Evolutionary conservation across 2,113 vertebrate genomes (phyloP).

Genomic region (Oriolus oriolus): DNA sequence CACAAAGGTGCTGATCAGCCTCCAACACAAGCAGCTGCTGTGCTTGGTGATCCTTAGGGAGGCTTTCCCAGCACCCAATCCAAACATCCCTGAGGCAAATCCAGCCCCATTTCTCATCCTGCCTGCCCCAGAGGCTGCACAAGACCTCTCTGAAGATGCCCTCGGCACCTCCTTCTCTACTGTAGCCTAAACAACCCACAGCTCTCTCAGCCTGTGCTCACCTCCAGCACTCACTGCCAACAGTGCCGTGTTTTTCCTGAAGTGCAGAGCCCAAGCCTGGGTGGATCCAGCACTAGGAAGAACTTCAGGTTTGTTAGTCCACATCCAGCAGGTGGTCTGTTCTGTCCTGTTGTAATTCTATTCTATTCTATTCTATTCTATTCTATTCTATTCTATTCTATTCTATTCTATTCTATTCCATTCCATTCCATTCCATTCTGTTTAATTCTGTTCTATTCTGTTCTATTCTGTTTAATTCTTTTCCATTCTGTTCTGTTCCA

Average conservation of each 20-base stretch:
- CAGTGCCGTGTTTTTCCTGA: not conserved
- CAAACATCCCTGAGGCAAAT: not conserved
- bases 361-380: not conserved
- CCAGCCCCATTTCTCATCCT: not conserved
- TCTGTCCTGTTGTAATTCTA: too few relatives aligned
- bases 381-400: not conserved
- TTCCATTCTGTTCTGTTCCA: fast-evolving
- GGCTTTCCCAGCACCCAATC: not conserved
- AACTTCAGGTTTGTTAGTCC: not conserved
- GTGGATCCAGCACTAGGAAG: not conserved
- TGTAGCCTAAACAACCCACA: not conserved
- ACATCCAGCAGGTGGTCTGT: not conserved
- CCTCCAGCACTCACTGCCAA: not conserved
- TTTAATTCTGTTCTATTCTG: not conserved
- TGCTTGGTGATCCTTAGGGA: not conserved
- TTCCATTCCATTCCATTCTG: too few relatives aligned
- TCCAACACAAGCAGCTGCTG: not conserved
- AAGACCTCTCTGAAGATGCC: not conserved
- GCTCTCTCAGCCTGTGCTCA: not conserved
- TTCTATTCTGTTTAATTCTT: fast-evolving
- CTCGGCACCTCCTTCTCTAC: not conserved
- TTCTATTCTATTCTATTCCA: not conserved
- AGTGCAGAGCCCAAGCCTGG: not conserved
- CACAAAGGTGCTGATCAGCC: not conserved
- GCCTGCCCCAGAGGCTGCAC: not conserved